Conservation (phyloP, 2,797 vertebrate genomes). For the Pseudomugil gertrudae region DNA sequence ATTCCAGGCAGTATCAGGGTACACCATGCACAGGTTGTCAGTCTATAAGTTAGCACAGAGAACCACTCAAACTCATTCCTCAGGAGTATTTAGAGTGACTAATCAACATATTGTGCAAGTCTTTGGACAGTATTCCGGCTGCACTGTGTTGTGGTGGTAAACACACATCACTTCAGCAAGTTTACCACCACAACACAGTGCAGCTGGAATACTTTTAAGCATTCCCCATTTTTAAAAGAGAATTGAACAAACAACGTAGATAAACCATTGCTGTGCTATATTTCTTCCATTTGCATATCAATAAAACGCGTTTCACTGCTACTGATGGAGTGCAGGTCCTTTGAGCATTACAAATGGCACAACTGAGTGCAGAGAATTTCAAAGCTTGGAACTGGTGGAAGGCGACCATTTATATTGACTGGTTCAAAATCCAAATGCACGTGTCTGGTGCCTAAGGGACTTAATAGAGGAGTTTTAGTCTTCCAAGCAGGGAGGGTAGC, state of each 20-base stretch:
- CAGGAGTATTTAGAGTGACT: too few relatives aligned
- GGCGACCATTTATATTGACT: slow-evolving; percentile 66
- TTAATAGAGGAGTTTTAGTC: slow-evolving; percentile 46
- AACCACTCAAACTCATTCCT: too few relatives aligned
- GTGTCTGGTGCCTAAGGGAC: slow-evolving; percentile 51
- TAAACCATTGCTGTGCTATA: neutral
- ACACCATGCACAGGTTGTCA: too few relatives aligned
- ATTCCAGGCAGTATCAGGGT: too few relatives aligned
- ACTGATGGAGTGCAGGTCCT: slow-evolving; percentile 29
- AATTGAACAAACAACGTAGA: neutral
- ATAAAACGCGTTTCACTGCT: slow-evolving; percentile 33
- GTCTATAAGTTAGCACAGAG: too few relatives aligned
- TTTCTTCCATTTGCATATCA: slow-evolving; percentile 18
- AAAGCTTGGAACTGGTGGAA: slow-evolving; percentile 26
- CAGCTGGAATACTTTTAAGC: too few relatives aligned
- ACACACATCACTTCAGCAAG: too few relatives aligned
- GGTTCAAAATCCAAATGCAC: slow-evolving; percentile 44
- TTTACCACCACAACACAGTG: too few relatives aligned
- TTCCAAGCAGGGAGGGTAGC: slow-evolving; percentile 57
- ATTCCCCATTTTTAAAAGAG: neutral
- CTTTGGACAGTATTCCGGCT: too few relatives aligned
- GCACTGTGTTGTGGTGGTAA: too few relatives aligned
- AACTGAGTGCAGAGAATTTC: slow-evolving; percentile 47
- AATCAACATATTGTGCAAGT: too few relatives aligned
- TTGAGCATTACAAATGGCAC: slow-evolving; percentile 29